Base-by-base conservation (phyloP, 2,113 vertebrate species). In the Melanerpes aurifrons region DNA sequence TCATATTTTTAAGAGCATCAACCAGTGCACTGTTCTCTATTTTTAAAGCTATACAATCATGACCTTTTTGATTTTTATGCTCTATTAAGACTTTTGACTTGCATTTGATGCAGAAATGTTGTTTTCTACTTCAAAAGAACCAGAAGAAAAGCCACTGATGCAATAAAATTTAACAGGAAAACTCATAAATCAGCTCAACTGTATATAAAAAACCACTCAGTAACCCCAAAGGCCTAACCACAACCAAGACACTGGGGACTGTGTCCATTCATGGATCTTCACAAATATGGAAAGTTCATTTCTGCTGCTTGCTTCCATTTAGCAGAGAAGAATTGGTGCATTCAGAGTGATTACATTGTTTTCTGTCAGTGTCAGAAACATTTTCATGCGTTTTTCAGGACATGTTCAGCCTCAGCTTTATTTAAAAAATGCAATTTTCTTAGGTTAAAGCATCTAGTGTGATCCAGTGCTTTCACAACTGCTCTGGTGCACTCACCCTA, bases 121-220 rank as follows among this genome's bases (percentile, higher is more conserved):
- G 67, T 93, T 89, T 91, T 88, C 91, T 58, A 86, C 93, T 95
- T 93, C 94, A 90, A 92, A 97, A 96, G 94, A 90, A 85, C 56
- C 20, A 62, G 64, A 75, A 75, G 68, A 76, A 75, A 54, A 68
- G 28, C 25, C 59, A 79, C 6, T 37, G 68, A 45, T 72, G 78
- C 90, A 97, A 96, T 86, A 95, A 95, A 86, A 87, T 32, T 73
- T 90, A 82, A 89, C 7, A 9, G 82, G 35, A 82, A 45, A 67
- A 50, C 77, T 84, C 87, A 78, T 79, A 90, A 87, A 95, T 95
- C 90, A 93, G 56, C 29, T 86, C 85, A 91, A 61, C 50, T 77
- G 56, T 62, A 89, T 64, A 82, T 80, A 80, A 88, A 90, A 12
- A 77, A 12, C 8, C n/a, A 16, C 25, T 70, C 9, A 57, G 64